Percentiles rank a stretch among this genome's conserved stretches.
Evolutionary conservation across 2,113 vertebrate species (phyloP).

Genomic region (Calypte anna): DNA sequence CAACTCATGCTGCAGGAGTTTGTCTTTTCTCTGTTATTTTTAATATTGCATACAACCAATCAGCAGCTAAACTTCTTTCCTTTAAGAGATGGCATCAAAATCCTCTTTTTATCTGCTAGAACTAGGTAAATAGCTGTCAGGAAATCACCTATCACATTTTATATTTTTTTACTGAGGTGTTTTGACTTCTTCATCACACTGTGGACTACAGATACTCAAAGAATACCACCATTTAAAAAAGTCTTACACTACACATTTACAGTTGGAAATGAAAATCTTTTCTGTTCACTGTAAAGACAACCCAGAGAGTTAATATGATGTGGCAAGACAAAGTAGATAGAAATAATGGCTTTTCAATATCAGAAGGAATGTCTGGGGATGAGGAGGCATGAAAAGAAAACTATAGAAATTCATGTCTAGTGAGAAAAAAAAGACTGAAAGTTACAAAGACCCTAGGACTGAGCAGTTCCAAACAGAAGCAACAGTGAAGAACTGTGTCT

Average conservation of each 20-base stretch:
- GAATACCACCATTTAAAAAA: background rate
- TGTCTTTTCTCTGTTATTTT: background rate
- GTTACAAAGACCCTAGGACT: background rate
- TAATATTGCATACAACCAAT: background rate
- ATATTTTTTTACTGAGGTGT: background rate
- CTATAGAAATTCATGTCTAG: background rate
- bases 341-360: background rate
- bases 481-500: background rate
- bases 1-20: background rate
- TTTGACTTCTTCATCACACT: background rate
- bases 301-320: background rate
- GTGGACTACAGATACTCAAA: background rate
- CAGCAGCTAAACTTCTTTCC: background rate
- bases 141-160: background rate
- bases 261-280: background rate
- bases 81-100: background rate
- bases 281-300: background rate
- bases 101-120: background rate
- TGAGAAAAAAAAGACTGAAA: background rate
- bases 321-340: background rate
- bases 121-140: background rate
- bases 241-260: background rate
- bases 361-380: background rate
- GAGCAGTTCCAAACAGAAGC: background rate
- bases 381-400: background rate